Evolutionary conservation across 2,113 vertebrate genomes (phyloP), one percentile per base, ranked within the genome.

Genomic region (Boulengeromyrus knoepffleri): DNA sequence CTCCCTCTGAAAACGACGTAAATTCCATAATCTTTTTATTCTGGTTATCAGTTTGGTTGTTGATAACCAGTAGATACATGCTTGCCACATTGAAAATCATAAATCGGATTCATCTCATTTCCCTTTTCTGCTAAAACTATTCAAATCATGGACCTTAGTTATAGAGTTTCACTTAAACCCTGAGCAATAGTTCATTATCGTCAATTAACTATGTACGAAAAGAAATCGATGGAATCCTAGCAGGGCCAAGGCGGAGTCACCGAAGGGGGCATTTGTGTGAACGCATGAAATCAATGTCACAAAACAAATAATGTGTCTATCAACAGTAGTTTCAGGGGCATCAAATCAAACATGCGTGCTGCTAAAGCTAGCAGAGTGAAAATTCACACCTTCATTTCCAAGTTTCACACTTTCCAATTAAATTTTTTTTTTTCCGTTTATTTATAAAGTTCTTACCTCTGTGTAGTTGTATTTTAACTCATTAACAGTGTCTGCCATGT

Each of bases 21-120:
- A 91, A 95, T 94, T 92, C 90, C 90, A 91, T 95, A 95, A 95
- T 95, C 96, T 96, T 96, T 94, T 94, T 95, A 93, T 93, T 93
- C 91, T 92, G 50, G 91, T 94, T 95, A 93, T 89, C 91, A 89
- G 91, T 95, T 95, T 95, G 95, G 95, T 94, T 94, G 94, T 93
- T 93, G 92, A 92, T 93, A 94, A 92, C 93, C 92, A 93, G 92
- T 91, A 91, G 92, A 93, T 92, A 92, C 93, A 96, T 93, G 94
- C 94, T 92, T 93, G 94, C 92, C 92, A 92, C 92, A 93, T 93
- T 91, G 92, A 95, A 92, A 56, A 92, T 88, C 93, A 90, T 92
- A 94, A 94, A 94, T 94, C 92, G 92, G 93, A 96, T 95, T 95
- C 94, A 95, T 94, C 91, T 91, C n/a, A 52, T 91, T 91, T 90